phyloP scores from a whole-genome alignment of 2,113 vertebrate species.

The Aix galericulata region DNA sequence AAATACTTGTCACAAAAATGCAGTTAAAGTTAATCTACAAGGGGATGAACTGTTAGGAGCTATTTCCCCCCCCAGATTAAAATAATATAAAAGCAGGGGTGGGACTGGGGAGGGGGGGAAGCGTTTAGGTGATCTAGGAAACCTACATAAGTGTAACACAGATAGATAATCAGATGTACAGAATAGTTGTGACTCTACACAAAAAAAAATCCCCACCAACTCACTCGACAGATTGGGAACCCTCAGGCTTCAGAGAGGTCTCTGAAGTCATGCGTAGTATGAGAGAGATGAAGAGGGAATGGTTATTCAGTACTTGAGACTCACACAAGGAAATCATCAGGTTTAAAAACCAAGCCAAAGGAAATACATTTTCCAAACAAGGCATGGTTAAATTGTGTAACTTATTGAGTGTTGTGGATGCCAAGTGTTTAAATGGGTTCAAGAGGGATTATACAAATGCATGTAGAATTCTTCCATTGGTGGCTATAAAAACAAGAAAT shows the following conservation, averaged over 20 bases:
- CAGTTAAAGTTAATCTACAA: background rate
- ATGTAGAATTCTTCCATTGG: conserved; percentile 4
- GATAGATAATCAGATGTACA: background rate
- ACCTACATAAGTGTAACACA: background rate
- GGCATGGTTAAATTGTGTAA: conserved; percentile 56
- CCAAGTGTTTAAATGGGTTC: conserved; percentile 57
- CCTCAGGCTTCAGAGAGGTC: background rate
- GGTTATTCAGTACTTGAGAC: conserved; percentile 13
- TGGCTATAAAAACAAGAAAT: background rate
- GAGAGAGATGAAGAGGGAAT: background rate
- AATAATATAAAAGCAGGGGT: background rate
- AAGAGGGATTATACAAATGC: conserved; percentile 40
- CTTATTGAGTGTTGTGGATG: conserved; percentile 11
- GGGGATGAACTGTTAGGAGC: background rate
- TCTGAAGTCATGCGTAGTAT: background rate
- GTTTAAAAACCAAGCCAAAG: conserved; percentile 53
- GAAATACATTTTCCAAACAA: conserved; percentile 62
- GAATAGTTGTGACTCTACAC: background rate
- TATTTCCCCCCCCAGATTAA: background rate
- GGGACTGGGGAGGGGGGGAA: background rate
- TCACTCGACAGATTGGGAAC: background rate
- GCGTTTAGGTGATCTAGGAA: background rate
- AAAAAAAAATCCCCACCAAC: background rate
- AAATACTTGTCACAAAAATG: background rate
- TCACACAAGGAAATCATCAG: conserved; percentile 67